phyloP scores from a whole-genome alignment of 2,797 vertebrate genomes.

The Sarcoramphus papa region DNA sequence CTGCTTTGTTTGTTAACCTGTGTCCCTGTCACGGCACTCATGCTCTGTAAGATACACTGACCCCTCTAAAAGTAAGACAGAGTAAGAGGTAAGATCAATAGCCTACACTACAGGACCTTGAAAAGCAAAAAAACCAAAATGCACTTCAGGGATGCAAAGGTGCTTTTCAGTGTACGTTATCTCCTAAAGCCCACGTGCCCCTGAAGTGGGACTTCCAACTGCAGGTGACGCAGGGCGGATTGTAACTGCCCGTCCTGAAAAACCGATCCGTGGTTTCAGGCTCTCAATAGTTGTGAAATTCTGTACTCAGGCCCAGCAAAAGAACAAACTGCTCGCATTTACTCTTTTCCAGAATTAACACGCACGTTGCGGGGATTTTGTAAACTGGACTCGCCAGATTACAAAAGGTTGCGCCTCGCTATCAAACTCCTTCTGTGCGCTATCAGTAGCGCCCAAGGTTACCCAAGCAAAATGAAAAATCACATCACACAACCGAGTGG shows the following conservation, averaged over 20 bases:
- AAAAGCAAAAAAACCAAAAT: neutral
- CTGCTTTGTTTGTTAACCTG: neutral
- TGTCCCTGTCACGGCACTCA: accelerated
- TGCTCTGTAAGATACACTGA: neutral
- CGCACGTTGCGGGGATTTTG: accelerated
- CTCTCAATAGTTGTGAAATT: neutral
- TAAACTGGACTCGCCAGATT: accelerated
- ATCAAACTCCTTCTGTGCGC: accelerated
- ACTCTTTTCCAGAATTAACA: neutral
- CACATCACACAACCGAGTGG: accelerated
- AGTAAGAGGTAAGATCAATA: neutral
- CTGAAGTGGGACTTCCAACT: accelerated
- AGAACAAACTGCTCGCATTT: accelerated
- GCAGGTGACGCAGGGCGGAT: neutral
- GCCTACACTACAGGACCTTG: neutral
- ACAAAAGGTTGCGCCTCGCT: neutral
- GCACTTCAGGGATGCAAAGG: neutral
- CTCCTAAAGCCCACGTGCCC: neutral
- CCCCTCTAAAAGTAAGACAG: neutral
- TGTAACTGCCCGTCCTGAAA: neutral
- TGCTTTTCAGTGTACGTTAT: neutral
- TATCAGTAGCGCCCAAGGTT: neutral
- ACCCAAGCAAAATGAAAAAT: neutral
- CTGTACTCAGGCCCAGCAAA: neutral
- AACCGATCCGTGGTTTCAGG: neutral